A percentile compares a stretch with the other conserved stretches of the same genome.
Evolutionary conservation across 2,888 invertebrate genomes (phyloP).

Genomic region (Drosophila silvestris): DNA sequence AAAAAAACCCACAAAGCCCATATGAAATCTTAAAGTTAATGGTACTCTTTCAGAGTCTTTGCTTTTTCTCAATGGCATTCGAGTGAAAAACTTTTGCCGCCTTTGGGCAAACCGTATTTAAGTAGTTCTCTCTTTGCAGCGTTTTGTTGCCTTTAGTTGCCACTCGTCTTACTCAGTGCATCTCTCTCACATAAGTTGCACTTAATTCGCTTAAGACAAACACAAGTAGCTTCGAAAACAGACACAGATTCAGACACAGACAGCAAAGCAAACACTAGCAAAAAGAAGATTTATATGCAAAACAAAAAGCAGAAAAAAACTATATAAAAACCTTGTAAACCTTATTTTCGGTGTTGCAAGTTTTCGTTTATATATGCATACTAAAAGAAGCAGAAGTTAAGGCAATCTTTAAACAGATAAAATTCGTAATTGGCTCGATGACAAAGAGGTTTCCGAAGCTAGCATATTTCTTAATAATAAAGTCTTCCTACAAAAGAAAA

Average conservation of each 20-base stretch:
- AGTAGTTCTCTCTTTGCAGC: slow-evolving; percentile 42
- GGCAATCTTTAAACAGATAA: background rate
- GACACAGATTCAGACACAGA: slow-evolving; percentile 4
- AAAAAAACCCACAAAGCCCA: slow-evolving; percentile 42
- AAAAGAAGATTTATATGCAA: slow-evolving; percentile 1
- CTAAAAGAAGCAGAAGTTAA: slow-evolving; percentile 6
- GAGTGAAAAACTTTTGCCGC: slow-evolving; percentile 32
- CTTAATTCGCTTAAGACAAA: slow-evolving; percentile 67
- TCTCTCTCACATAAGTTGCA: slow-evolving; percentile 51
- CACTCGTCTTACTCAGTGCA: background rate
- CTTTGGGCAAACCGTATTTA: slow-evolving; percentile 38
- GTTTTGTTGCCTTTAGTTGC: background rate
- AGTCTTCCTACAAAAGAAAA: background rate
- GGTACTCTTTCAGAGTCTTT: slow-evolving; percentile 6
- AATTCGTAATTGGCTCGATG: background rate
- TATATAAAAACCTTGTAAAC: slow-evolving; percentile 4
- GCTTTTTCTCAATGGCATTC: background rate
- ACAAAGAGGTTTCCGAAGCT: background rate
- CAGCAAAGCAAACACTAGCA: background rate
- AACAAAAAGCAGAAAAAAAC: slow-evolving; percentile 11
- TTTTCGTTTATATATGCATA: slow-evolving; percentile 6
- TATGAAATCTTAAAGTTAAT: slow-evolving; percentile 70
- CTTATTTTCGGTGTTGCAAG: slow-evolving; percentile 1
- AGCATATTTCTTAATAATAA: background rate
- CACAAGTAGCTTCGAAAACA: slow-evolving; percentile 36